Conservation (phyloP, 2,888 invertebrate species). For the Argyresthia goedartella region DNA sequence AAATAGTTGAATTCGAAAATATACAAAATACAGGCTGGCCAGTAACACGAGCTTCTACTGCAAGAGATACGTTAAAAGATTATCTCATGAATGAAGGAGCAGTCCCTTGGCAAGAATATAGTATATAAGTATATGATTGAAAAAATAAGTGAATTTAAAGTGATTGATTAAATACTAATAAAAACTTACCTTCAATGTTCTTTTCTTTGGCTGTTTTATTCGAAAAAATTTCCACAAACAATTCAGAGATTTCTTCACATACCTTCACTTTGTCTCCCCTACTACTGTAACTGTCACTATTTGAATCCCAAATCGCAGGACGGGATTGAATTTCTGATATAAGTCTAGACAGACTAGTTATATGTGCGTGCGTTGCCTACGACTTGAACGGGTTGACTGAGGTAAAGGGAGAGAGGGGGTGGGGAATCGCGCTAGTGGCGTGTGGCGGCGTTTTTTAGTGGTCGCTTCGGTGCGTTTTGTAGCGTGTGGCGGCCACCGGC, state of each 20-base stretch:
- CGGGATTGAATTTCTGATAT: slow-evolving; percentile 17
- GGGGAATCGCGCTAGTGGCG: slow-evolving; percentile 11
- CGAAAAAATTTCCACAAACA: slow-evolving; percentile 15
- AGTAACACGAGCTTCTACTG: slow-evolving; percentile 13
- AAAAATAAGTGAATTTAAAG: too few relatives aligned
- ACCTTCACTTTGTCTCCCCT: slow-evolving; percentile 17
- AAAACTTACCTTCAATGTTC: slow-evolving; percentile 18
- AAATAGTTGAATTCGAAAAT: too few relatives aligned
- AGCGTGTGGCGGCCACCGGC: too few relatives aligned
- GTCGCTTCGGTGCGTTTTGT: too few relatives aligned
- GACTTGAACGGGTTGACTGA: slow-evolving; percentile 12
- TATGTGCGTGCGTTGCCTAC: slow-evolving; percentile 15
- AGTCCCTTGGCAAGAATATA: slow-evolving; percentile 18
- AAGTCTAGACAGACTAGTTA: slow-evolving; percentile 13
- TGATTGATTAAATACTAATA: slow-evolving; percentile 14
- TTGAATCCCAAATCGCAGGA: slow-evolving; percentile 20
- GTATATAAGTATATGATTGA: slow-evolving; percentile 16
- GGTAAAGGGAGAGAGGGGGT: slow-evolving; percentile 2
- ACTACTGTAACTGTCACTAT: slow-evolving; percentile 16
- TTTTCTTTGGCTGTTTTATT: slow-evolving; percentile 18
- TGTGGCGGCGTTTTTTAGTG: slow-evolving; percentile 7
- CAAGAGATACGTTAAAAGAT: slow-evolving; percentile 18
- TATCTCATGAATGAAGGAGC: slow-evolving; percentile 19
- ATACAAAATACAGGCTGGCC: too few relatives aligned
- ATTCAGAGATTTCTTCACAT: slow-evolving; percentile 19